Evolutionary conservation across 2,888 invertebrate species (phyloP).

Genomic region (Rotaria magnacalcarata): DNA sequence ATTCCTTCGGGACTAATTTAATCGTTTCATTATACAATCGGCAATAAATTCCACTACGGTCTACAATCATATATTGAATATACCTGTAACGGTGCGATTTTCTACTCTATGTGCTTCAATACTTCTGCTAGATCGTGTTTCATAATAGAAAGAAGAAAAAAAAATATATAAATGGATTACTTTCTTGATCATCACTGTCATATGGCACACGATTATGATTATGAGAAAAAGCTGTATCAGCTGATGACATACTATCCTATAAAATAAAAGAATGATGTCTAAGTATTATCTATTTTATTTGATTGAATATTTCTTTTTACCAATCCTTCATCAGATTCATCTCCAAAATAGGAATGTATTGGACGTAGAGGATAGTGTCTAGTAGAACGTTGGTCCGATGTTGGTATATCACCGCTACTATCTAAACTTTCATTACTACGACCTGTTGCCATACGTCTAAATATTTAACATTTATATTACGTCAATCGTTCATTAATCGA

Average conservation of each 20-base stretch:
- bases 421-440: constrained; percentile 18
- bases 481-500: too few relatives aligned
- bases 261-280: neutral
- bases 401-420: constrained; percentile 14
- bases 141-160: too few relatives aligned
- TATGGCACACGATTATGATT: neutral
- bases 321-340: constrained; percentile 33
- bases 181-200: constrained; percentile 32
- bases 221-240: constrained; percentile 3
- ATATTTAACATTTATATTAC: neutral
- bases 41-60: too few relatives aligned
- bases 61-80: too few relatives aligned
- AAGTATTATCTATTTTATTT: neutral
- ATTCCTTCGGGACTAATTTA: neutral
- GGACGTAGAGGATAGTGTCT: neutral
- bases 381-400: neutral
- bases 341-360: neutral
- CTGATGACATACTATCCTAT: constrained; percentile 35
- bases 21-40: too few relatives aligned
- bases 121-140: too few relatives aligned
- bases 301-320: neutral
- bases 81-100: too few relatives aligned
- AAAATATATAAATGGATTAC: neutral
- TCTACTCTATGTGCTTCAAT: too few relatives aligned
- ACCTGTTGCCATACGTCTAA: neutral